Conservation (phyloP, 2,888 invertebrate species). For the Andrena minutula region DNA sequence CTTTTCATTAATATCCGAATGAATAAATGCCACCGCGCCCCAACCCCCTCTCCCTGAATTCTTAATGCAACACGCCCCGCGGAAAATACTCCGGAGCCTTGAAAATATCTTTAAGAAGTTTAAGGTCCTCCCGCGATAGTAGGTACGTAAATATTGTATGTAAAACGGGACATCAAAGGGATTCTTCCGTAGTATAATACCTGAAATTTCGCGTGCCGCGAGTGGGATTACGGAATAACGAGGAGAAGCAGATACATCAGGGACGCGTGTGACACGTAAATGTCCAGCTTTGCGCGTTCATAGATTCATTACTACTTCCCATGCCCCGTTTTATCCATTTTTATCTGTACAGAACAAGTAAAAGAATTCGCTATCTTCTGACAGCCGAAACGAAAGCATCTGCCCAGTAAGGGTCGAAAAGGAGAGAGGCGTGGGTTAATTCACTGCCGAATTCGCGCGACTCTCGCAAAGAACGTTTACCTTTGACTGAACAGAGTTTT, state of each 20-base stretch:
- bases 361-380: too few species aligned
- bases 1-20: constrained; percentile 73
- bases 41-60: constrained; percentile 59
- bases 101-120: constrained; percentile 74
- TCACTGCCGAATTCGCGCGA: not conserved
- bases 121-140: constrained; percentile 73
- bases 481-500: not conserved
- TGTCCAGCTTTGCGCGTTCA: constrained; percentile 9
- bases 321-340: not conserved
- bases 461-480: not conserved
- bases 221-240: constrained; percentile 65
- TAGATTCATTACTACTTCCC: not conserved
- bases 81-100: constrained; percentile 70
- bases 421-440: not conserved
- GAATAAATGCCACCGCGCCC: constrained; percentile 69
- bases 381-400: not conserved
- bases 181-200: constrained; percentile 69
- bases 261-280: constrained; percentile 41
- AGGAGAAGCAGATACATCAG: constrained; percentile 31
- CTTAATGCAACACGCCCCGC: constrained; percentile 70
- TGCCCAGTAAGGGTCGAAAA: not conserved
- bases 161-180: constrained; percentile 72
- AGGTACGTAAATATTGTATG: constrained; percentile 72
- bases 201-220: constrained; percentile 65
- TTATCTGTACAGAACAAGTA: not conserved